These are phyloP conservation scores for Conus ventricosus DNA, from an alignment of 1,140 invertebrate species.

Conservation along the genomic window DNA sequence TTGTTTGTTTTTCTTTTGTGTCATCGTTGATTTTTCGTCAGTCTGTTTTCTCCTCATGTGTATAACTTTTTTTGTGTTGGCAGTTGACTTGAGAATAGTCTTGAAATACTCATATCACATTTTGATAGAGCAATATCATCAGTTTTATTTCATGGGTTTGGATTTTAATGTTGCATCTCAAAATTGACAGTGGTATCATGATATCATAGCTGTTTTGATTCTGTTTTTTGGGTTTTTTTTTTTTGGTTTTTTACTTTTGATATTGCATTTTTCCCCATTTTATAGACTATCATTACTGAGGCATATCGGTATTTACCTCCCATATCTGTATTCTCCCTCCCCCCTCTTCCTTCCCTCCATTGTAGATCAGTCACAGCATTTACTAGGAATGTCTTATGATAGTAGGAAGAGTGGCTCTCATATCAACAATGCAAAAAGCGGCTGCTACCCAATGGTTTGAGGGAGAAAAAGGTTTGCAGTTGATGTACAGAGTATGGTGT, in stretches of 20 bases:
- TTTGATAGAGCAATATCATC: not conserved
- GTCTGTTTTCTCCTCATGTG: too few species aligned
- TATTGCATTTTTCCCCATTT: not conserved
- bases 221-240: not conserved
- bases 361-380: too few species aligned
- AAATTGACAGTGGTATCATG: not conserved
- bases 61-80: not conserved
- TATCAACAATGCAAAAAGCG: not conserved
- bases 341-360: not conserved
- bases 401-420: not conserved
- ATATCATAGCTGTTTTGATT: not conserved
- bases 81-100: not conserved
- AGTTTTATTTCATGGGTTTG: too few species aligned
- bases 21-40: too few species aligned
- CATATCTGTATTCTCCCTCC: not conserved
- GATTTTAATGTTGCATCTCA: too few species aligned
- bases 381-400: not conserved
- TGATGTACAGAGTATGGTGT: too few species aligned
- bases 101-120: constrained; percentile 2
- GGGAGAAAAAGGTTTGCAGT: too few species aligned
- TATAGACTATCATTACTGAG: not conserved
- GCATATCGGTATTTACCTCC: not conserved
- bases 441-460: not conserved
- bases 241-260: too few species aligned
- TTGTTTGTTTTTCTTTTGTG: too few species aligned